Conservation (phyloP, 2,888 invertebrate genomes). For the Listrodromus nycthemerus region DNA sequence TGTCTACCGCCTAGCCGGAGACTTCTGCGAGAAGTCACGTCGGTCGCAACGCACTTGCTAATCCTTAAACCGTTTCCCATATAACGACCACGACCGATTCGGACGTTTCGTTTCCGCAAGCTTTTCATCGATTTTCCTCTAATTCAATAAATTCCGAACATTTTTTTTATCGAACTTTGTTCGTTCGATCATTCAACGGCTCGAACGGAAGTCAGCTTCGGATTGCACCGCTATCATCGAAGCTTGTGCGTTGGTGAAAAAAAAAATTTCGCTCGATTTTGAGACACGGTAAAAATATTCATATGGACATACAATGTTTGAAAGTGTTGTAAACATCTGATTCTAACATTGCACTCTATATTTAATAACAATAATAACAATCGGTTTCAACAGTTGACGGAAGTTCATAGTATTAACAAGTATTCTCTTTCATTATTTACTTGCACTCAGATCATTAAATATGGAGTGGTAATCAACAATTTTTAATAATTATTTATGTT, state of each 20-base stretch:
- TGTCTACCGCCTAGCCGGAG: conserved; percentile 16
- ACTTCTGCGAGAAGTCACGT: conserved; percentile 54
- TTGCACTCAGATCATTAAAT: too few relatives aligned
- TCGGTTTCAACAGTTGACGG: neutral
- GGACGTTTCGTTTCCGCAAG: neutral
- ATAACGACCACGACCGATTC: neutral
- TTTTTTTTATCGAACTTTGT: neutral
- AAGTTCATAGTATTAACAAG: too few relatives aligned
- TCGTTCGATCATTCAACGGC: neutral
- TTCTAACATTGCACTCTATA: too few relatives aligned
- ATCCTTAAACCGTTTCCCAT: neutral
- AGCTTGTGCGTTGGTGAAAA: neutral
- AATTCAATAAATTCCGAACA: neutral
- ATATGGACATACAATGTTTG: too few relatives aligned
- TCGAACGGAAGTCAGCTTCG: neutral
- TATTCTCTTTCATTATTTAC: too few relatives aligned
- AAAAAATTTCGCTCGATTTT: too few relatives aligned
- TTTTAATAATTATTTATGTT: too few relatives aligned
- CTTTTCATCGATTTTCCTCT: neutral
- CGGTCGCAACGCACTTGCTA: conserved; percentile 55
- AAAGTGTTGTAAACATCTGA: too few relatives aligned
- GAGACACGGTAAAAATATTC: too few relatives aligned
- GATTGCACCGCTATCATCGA: neutral
- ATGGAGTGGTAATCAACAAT: too few relatives aligned
- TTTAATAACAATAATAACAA: neutral